phyloP scores from a whole-genome alignment of 2,888 invertebrate species.

The Troglohyphantes excavatus region DNA sequence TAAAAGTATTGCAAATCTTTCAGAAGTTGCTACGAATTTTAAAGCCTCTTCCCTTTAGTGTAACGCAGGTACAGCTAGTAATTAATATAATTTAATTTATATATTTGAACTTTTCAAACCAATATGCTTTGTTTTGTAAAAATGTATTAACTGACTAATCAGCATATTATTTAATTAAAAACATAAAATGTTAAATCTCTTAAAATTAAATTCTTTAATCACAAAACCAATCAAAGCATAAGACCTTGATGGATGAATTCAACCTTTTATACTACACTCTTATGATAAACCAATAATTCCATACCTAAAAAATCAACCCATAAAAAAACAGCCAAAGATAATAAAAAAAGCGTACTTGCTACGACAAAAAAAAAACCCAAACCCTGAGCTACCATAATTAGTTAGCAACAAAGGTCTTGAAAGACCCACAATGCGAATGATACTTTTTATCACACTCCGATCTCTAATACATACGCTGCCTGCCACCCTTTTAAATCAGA shows the following conservation, averaged over 20 bases:
- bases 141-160: no score
- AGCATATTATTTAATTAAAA: no score
- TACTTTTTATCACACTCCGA: constrained; percentile 58
- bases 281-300: constrained; percentile 34
- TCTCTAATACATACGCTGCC: constrained; percentile 68
- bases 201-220: no score
- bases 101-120: no score
- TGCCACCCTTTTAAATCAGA: constrained; percentile 40
- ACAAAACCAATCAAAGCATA: no score
- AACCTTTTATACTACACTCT: not conserved
- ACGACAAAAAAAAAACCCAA: not conserved
- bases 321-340: not conserved
- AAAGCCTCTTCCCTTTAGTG: no score
- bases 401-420: constrained; percentile 60
- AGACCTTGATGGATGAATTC: not conserved
- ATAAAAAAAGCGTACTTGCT: not conserved
- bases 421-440: constrained; percentile 59
- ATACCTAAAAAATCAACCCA: not conserved
- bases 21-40: no score
- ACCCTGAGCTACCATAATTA: constrained; percentile 49
- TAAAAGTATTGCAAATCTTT: no score
- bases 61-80: no score
- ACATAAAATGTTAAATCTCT: no score
- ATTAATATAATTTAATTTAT: no score
- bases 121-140: no score